These are phyloP conservation scores for Atrichornis clamosus DNA, from an alignment of 2,113 vertebrate genomes.

Conservation along the genomic window DNA sequence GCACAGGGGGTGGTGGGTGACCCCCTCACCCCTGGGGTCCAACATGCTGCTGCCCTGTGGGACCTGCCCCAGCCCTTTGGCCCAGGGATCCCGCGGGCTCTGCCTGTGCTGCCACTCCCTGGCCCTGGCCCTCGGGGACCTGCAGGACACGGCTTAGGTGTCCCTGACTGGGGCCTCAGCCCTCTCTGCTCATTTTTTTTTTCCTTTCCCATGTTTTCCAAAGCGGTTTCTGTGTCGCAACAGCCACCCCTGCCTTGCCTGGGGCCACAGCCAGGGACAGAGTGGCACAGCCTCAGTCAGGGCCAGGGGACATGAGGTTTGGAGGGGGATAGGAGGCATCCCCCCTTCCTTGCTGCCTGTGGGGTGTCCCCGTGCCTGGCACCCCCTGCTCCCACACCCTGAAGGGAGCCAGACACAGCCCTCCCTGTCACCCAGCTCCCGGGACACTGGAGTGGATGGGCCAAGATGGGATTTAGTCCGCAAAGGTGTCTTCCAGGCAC, in stretches of 20 bases:
- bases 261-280: fast-evolving
- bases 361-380: not conserved
- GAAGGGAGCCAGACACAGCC: not conserved
- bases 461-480: not conserved
- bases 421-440: fast-evolving
- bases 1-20: not conserved
- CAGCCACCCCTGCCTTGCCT: not conserved
- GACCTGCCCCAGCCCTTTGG: not conserved
- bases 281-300: not conserved
- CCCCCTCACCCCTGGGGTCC: too few species aligned
- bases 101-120: not conserved
- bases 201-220: not conserved
- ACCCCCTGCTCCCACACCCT: not conserved
- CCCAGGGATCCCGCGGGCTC: not conserved
- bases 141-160: not conserved
- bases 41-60: too few species aligned
- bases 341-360: fast-evolving
- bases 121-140: not conserved
- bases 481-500: not conserved
- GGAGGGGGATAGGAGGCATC: not conserved
- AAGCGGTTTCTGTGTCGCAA: not conserved
- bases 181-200: not conserved
- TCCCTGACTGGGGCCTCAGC: not conserved
- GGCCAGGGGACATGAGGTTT: fast-evolving
- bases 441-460: not conserved